These are phyloP conservation scores for Holocentrus rufus DNA, from an alignment of 2,797 vertebrate species.

Conservation along the genomic window DNA sequence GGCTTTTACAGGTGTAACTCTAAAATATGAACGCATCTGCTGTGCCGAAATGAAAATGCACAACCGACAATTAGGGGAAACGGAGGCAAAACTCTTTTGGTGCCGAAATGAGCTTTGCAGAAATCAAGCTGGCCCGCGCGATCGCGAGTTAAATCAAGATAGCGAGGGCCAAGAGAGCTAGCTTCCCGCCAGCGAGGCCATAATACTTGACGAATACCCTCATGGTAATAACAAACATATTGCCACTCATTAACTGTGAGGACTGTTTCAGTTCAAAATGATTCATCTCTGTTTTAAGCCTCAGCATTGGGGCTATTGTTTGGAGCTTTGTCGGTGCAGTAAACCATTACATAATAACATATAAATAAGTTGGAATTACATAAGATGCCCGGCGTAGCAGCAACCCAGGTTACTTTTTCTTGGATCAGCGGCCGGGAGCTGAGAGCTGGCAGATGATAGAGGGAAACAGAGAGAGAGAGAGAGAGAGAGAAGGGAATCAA, in stretches of 20 bases:
- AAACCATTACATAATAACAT: conserved; percentile 64
- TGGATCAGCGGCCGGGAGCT: conserved; percentile 52
- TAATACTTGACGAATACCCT: conserved; percentile 20
- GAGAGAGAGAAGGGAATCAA: conserved; percentile 57
- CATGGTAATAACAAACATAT: conserved; percentile 27
- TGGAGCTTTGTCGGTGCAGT: conserved; percentile 49
- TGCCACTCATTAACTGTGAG: conserved; percentile 45
- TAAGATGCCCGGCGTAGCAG: conserved; percentile 48
- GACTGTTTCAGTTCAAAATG: conserved; percentile 30
- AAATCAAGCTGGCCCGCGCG: conserved; percentile 27
- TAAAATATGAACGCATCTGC: conserved; percentile 46
- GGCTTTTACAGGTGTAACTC: conserved; percentile 52
- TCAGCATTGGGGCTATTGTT: conserved; percentile 51
- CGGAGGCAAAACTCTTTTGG: conserved; percentile 18
- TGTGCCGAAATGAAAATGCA: conserved; percentile 36
- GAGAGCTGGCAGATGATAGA: conserved; percentile 64
- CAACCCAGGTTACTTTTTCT: conserved; percentile 54
- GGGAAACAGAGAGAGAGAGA: conserved; percentile 58
- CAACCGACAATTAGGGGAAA: conserved; percentile 42
- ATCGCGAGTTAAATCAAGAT: conserved; percentile 23
- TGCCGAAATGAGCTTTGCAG: conserved; percentile 27
- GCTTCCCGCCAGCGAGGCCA: conserved; percentile 1
- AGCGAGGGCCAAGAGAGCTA: conserved; percentile 16
- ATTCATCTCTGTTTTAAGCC: conserved; percentile 53
- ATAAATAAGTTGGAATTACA: conserved; percentile 68